Conservation (phyloP, 2,888 invertebrate species). For the Sinelater perroti region DNA sequence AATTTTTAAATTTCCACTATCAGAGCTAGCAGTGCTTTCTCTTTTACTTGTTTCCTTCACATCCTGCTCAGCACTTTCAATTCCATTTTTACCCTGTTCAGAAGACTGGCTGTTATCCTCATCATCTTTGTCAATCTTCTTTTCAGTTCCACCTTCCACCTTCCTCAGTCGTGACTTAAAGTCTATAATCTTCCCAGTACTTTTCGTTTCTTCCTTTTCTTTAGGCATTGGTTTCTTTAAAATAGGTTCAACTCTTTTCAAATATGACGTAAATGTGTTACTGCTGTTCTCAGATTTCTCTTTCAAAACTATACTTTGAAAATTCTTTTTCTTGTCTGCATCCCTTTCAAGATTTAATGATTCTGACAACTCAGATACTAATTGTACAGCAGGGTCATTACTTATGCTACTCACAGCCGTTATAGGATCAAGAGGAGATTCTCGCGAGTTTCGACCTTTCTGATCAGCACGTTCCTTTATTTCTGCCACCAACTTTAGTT, state of each 20-base stretch:
- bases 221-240: slow-evolving; percentile 64
- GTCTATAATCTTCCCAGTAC: slow-evolving; percentile 75
- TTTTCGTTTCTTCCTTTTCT: slow-evolving; percentile 65
- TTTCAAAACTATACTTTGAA: slow-evolving; percentile 39
- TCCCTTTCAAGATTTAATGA: slow-evolving; percentile 74
- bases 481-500: slow-evolving; percentile 82
- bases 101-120: slow-evolving; percentile 33
- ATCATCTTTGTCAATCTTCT: slow-evolving; percentile 56
- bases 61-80: slow-evolving; percentile 50
- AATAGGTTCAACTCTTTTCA: slow-evolving; percentile 77
- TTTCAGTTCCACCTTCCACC: slow-evolving; percentile 70
- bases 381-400: slow-evolving; percentile 79
- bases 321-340: slow-evolving; percentile 61
- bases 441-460: slow-evolving; percentile 67
- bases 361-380: slow-evolving; percentile 86
- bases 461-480: slow-evolving; percentile 81
- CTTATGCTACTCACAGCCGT: slow-evolving; percentile 64
- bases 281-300: slow-evolving; percentile 37
- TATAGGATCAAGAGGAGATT: slow-evolving; percentile 62
- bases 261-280: slow-evolving; percentile 69
- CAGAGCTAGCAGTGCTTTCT: slow-evolving; percentile 61
- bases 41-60: slow-evolving; percentile 58
- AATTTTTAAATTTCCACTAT: slow-evolving; percentile 58
- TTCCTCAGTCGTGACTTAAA: slow-evolving; percentile 85
- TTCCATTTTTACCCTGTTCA: slow-evolving; percentile 46